Percentiles rank a stretch among this genome's conserved stretches.
phyloP scores from a whole-genome alignment of 2,797 vertebrate species.

The Loriculus beryllinus region DNA sequence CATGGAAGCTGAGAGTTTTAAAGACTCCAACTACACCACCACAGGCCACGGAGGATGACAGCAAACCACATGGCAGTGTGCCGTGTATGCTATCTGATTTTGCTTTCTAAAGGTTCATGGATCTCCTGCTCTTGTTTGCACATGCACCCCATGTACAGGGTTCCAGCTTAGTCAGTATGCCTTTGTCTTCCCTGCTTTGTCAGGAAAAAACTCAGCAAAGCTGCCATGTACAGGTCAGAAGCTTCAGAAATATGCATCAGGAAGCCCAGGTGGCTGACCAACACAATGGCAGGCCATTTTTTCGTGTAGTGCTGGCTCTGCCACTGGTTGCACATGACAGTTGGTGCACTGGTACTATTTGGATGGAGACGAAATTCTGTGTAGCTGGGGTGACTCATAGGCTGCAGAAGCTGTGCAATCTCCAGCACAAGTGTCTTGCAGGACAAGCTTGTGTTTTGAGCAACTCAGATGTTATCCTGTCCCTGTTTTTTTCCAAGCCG shows the following conservation, averaged over 20 bases:
- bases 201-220: background rate
- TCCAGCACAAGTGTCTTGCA: background rate
- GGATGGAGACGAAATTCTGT: constrained; percentile 37
- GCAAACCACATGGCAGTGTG: background rate
- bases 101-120: background rate
- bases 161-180: background rate
- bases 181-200: background rate
- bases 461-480: background rate
- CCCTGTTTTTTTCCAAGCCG: background rate
- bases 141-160: accelerated
- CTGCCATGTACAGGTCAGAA: accelerated
- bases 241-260: background rate
- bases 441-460: background rate
- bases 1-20: accelerated
- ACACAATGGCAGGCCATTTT: background rate
- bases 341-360: constrained; percentile 13
- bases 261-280: background rate
- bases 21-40: background rate
- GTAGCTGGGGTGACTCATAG: constrained; percentile 26
- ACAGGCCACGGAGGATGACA: background rate
- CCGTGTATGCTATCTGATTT: background rate
- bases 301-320: constrained; percentile 20
- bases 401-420: background rate
- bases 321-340: background rate
- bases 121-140: background rate